Evolutionary conservation across 2,888 invertebrate species (phyloP), one percentile per base, ranked within the genome.

Genomic region (Venusia cambrica): DNA sequence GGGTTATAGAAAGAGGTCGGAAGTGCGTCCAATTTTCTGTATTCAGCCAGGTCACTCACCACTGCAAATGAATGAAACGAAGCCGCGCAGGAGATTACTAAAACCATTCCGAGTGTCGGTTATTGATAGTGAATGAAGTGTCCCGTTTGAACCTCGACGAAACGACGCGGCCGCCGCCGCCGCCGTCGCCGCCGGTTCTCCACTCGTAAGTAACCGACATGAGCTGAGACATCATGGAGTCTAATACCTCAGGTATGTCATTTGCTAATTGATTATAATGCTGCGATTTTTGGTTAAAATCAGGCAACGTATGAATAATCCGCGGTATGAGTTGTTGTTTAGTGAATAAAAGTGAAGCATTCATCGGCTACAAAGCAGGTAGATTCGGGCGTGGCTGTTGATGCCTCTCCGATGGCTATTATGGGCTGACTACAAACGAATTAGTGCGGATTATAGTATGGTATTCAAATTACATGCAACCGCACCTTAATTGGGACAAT

Each of bases 1-100:
- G 73, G 72, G 71, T 73, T 73, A 70, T 53, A 62, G 54, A 73
- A 70, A 58, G 66, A 68, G 75, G 68, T 75, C 79, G 74, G 75
- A 77, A 73, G 74, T 79, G 74, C 63, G 70, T 75, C 64, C 66
- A 66, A 75, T 73, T 70, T 69, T 57, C 54, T 57, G 67, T 71
- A 64, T 72, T 66, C 71, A 62, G 64, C 62, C 73, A 65, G 68
- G 62, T 76, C 76, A 69, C 62, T 70, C 52, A 59, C 58, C 67
- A 67, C 52, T 56, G 50, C 56, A 60, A 65, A 69, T 66, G 69
- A 63, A 60, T 64, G 53, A 58, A 65, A 62, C 65, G 57, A 59
- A 63, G 66, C 62, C 51, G 54, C 57, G 52, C 59, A 60, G 65
- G 60, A 70, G 67, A 67, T 63, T 55, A 57, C n/a, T 52, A 61